Evolutionary conservation across 2,797 vertebrate genomes (phyloP).

Genomic region (Pipistrellus pipistrellus): DNA sequence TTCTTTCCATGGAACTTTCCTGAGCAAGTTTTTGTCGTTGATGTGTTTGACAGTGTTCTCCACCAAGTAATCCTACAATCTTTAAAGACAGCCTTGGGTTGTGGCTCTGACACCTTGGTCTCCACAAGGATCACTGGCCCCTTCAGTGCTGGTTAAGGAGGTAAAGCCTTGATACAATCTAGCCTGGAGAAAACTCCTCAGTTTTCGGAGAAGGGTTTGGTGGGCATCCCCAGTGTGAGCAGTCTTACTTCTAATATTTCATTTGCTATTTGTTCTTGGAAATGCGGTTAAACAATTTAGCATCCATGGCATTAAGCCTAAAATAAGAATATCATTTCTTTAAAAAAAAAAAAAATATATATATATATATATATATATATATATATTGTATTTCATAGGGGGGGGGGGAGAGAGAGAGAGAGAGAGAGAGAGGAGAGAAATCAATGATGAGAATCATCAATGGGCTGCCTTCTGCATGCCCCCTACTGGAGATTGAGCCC

Average conservation of each 20-base stretch:
- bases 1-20: neutral
- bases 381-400: no score
- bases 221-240: neutral
- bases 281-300: neutral
- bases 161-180: neutral
- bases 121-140: neutral
- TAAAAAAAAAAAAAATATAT: no score
- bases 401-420: no score
- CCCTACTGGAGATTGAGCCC: no score
- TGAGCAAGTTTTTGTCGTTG: neutral
- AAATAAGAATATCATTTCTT: neutral
- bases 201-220: neutral
- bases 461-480: no score
- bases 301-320: neutral
- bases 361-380: no score
- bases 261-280: neutral
- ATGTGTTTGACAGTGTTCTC: neutral
- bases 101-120: neutral
- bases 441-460: no score
- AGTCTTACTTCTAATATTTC: neutral
- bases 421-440: no score
- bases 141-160: neutral
- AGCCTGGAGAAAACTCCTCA: neutral
- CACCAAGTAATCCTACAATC: neutral
- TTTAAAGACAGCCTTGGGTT: neutral